phyloP scores from a whole-genome alignment of 1,140 invertebrate genomes.

The Epicauta chinensis region DNA sequence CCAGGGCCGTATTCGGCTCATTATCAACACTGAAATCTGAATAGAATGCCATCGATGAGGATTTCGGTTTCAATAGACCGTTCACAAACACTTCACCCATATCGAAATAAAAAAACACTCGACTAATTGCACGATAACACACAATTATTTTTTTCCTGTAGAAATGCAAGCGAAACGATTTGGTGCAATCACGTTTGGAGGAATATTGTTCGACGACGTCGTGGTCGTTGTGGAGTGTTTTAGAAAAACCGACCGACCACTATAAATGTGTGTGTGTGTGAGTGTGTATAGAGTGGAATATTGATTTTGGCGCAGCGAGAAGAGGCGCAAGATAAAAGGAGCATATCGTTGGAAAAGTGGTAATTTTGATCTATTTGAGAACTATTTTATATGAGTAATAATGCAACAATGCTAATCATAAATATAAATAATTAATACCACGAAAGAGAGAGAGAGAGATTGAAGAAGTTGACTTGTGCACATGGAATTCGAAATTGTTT shows the following conservation, averaged over 20 bases:
- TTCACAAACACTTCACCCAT: slow-evolving; percentile 22
- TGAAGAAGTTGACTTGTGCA: too few relatives aligned
- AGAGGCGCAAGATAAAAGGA: neutral
- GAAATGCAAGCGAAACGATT: too few relatives aligned
- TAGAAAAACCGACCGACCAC: neutral
- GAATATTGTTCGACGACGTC: too few relatives aligned
- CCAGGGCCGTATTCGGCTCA: slow-evolving; percentile 15
- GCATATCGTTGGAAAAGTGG: too few relatives aligned
- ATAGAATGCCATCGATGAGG: slow-evolving; percentile 20
- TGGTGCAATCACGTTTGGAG: neutral
- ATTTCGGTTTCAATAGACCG: slow-evolving; percentile 16
- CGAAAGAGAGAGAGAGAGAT: too few relatives aligned
- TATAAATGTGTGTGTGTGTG: slow-evolving; percentile 1
- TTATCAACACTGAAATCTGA: slow-evolving; percentile 18
- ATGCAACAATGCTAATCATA: too few relatives aligned
- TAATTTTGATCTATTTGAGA: too few relatives aligned
- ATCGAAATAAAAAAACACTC: neutral
- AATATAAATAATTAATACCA: too few relatives aligned
- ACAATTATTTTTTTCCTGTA: neutral
- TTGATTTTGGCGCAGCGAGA: slow-evolving; percentile 25
- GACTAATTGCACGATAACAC: neutral
- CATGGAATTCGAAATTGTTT: too few relatives aligned
- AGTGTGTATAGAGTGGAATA: slow-evolving; percentile 16
- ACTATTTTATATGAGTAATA: too few relatives aligned
- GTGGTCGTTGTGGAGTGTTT: neutral